phyloP scores from a whole-genome alignment of 2,797 vertebrate species.

The Agapornis canus region DNA sequence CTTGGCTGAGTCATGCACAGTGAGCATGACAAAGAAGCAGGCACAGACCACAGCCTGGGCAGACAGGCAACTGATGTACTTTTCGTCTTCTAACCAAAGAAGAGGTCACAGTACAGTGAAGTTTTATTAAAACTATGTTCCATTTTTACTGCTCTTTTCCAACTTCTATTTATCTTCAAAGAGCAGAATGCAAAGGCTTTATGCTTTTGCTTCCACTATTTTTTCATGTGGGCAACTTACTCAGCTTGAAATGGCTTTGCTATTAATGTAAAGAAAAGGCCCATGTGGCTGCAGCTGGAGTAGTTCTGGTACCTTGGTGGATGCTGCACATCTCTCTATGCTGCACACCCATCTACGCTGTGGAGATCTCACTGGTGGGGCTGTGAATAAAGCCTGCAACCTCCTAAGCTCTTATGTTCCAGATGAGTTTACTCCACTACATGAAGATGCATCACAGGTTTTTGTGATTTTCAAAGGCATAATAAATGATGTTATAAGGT shows the following conservation, averaged over 20 bases:
- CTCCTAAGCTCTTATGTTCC: not conserved
- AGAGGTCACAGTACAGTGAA: not conserved
- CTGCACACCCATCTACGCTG: not conserved
- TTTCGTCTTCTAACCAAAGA: not conserved
- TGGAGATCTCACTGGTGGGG: not conserved
- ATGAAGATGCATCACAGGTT: not conserved
- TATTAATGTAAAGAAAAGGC: not conserved
- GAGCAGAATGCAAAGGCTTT: not conserved
- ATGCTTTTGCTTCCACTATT: not conserved
- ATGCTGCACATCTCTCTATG: not conserved
- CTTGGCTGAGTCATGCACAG: not conserved
- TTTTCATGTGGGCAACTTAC: not conserved
- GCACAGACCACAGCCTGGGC: not conserved
- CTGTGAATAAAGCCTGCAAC: fast-evolving
- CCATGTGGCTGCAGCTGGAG: not conserved
- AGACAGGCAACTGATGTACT: not conserved
- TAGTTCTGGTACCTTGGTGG: not conserved
- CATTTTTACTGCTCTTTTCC: not conserved
- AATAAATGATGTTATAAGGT: not conserved
- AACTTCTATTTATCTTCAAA: not conserved
- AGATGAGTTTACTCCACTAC: not conserved
- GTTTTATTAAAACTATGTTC: not conserved
- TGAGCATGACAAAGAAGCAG: not conserved
- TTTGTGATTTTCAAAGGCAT: not conserved
- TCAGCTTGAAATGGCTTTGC: not conserved